Evolutionary conservation across 23 tunicate genomes (phyloP).

Genomic region (Phallusia fumigata): DNA sequence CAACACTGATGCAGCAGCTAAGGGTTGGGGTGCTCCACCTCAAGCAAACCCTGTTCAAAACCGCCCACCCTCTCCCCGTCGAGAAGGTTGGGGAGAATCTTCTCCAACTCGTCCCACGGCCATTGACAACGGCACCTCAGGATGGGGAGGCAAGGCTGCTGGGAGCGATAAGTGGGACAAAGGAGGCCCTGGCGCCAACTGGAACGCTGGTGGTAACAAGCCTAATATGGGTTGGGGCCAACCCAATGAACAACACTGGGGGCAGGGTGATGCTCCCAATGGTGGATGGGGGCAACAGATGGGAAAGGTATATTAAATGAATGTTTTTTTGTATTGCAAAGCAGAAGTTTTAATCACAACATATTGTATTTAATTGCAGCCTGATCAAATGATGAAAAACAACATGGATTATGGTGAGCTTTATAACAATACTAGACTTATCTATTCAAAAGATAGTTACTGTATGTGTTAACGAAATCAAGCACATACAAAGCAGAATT

Average conservation of each 20-base stretch:
- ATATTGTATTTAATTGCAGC: background rate
- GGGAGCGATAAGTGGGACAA: constrained; percentile 38
- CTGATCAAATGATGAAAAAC: constrained; percentile 32
- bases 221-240: constrained; percentile 49
- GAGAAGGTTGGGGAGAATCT: constrained; percentile 58
- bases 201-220: constrained; percentile 37
- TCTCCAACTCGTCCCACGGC: constrained; percentile 38
- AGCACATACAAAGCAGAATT: too few relatives aligned
- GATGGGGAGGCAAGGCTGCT: constrained; percentile 49
- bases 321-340: too few relatives aligned
- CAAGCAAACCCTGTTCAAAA: constrained; percentile 35
- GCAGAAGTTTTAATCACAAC: background rate
- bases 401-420: constrained; percentile 69
- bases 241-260: constrained; percentile 65
- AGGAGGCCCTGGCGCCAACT: constrained; percentile 23
- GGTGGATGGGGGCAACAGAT: constrained; percentile 48
- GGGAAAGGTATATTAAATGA: constrained; percentile 23
- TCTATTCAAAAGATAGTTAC: too few relatives aligned
- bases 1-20: constrained; percentile 25
- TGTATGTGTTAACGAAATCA: too few relatives aligned
- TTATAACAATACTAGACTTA: background rate
- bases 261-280: constrained; percentile 35
- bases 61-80: constrained; percentile 55
- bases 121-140: constrained; percentile 67
- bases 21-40: constrained; percentile 80